These are phyloP conservation scores for Neodontobutis hainanensis DNA, from an alignment of 2,113 vertebrate genomes.

Conservation along the genomic window DNA sequence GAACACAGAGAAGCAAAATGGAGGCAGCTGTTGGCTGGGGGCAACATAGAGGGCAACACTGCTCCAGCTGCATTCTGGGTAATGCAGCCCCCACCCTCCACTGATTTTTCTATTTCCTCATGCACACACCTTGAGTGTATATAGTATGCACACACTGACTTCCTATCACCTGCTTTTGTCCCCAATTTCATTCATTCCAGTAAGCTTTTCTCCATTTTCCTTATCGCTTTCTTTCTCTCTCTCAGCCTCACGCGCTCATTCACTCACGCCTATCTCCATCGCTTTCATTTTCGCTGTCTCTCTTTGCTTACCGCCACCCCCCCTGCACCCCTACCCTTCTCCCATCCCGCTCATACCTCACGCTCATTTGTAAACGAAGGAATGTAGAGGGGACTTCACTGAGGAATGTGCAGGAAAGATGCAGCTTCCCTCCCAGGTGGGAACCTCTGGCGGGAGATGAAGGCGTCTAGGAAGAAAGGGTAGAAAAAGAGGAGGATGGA, in stretches of 20 bases:
- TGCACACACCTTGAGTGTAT: constrained; percentile 41
- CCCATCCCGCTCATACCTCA: constrained; percentile 54
- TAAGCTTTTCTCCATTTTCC: constrained; percentile 75
- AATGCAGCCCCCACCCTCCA: constrained; percentile 41
- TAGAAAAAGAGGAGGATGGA: constrained; percentile 17
- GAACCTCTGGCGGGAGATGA: constrained; percentile 50
- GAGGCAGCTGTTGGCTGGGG: constrained; percentile 72
- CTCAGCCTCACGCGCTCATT: constrained; percentile 59
- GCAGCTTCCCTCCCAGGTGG: constrained; percentile 66
- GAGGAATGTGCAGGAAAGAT: constrained; percentile 55
- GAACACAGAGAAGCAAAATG: constrained; percentile 63
- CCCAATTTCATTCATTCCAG: constrained; percentile 72
- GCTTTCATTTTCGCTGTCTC: constrained; percentile 70
- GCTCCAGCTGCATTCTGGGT: constrained; percentile 72
- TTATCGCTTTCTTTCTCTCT: constrained; percentile 70
- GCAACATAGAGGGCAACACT: constrained; percentile 63
- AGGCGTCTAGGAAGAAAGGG: constrained; percentile 18
- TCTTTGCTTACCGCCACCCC: constrained; percentile 53
- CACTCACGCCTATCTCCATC: constrained; percentile 71
- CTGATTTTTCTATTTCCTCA: constrained; percentile 44
- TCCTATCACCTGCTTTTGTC: constrained; percentile 68
- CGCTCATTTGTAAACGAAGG: constrained; percentile 71
- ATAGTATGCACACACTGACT: constrained; percentile 24
- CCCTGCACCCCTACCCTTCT: background rate
- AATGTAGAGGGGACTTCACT: constrained; percentile 48